Conservation (phyloP, 1,140 invertebrate species). For the Ceratina australensis region DNA sequence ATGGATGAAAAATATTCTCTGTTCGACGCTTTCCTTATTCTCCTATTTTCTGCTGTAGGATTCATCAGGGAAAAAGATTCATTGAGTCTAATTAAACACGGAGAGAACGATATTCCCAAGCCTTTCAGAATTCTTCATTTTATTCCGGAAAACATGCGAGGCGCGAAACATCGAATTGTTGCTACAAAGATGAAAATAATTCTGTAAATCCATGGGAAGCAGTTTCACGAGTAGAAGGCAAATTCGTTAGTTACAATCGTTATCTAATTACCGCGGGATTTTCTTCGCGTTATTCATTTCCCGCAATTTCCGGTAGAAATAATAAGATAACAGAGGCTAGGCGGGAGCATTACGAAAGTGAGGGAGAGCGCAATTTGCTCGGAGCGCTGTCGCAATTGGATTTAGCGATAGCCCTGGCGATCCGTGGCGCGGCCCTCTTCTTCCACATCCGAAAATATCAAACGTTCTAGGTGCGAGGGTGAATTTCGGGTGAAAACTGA, state of each 20-base stretch:
- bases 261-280: background rate
- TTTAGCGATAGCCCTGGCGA: slow-evolving; percentile 3
- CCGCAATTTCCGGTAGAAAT: slow-evolving; percentile 1
- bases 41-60: background rate
- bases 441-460: no score
- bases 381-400: background rate
- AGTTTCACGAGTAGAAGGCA: background rate
- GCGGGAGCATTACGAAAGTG: background rate
- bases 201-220: no score
- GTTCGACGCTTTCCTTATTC: background rate
- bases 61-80: background rate
- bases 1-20: background rate
- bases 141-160: no score
- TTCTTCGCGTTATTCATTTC: slow-evolving; percentile 14
- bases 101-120: no score
- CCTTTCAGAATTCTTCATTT: no score
- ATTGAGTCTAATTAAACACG: no score
- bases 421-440: no score
- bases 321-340: slow-evolving; percentile 10
- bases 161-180: no score
- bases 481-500: no score
- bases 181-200: no score
- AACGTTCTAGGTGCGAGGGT: no score
- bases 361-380: slow-evolving; percentile 1
- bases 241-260: slow-evolving; percentile 14